Conservation (phyloP, 2,113 vertebrate genomes). For the Orycteropus afer region DNA sequence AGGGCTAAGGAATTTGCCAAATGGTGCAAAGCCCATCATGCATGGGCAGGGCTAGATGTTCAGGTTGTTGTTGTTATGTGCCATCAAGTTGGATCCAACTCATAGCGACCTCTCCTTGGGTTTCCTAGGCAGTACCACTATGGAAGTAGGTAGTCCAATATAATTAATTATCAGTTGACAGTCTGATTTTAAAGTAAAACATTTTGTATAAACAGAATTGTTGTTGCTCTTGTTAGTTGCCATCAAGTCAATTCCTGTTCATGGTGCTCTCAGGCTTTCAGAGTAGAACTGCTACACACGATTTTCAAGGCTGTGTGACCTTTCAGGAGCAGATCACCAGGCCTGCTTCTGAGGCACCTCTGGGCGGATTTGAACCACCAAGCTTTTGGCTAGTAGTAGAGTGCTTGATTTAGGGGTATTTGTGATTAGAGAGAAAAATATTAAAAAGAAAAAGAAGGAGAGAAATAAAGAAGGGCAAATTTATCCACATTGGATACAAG, state of each 20-base stretch:
- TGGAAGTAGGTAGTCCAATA: neutral
- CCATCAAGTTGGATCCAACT: no score
- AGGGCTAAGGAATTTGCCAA: slow-evolving; percentile 1
- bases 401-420: neutral
- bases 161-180: neutral
- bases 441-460: neutral
- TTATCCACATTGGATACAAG: neutral
- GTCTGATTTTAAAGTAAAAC: slow-evolving; percentile 9
- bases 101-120: no score
- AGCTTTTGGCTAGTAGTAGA: no score
- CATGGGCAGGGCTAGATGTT: neutral
- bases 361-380: neutral
- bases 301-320: neutral
- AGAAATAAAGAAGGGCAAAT: neutral
- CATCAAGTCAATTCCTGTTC: neutral
- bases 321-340: no score
- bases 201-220: neutral
- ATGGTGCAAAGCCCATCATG: neutral
- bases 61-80: no score
- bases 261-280: neutral
- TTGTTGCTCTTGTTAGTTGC: neutral
- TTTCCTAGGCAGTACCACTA: no score
- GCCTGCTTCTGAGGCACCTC: neutral
- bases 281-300: neutral
- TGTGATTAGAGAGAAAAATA: neutral